These are phyloP conservation scores for Craterocephalus amniculus DNA, from an alignment of 2,797 vertebrate species.

Conservation along the genomic window DNA sequence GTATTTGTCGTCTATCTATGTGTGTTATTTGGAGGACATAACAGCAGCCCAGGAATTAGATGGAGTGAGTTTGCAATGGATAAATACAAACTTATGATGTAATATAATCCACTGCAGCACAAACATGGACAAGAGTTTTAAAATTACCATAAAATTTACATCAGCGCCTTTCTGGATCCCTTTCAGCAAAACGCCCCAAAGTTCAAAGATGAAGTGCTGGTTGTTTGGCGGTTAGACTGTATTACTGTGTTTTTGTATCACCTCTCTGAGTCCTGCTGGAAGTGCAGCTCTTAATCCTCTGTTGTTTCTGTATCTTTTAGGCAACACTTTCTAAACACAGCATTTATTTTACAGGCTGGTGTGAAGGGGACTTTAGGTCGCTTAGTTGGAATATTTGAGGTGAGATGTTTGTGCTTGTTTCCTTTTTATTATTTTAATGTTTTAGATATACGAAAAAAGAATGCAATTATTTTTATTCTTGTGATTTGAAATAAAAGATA, in stretches of 20 bases:
- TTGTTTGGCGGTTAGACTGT: neutral
- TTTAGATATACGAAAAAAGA: conserved; percentile 2
- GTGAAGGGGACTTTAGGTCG: conserved; percentile 98
- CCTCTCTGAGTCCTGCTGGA: neutral
- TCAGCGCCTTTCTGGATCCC: conserved; percentile 11
- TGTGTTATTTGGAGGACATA: conserved; percentile 17
- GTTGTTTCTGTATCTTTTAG: neutral
- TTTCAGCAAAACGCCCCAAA: conserved; percentile 8
- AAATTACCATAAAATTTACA: conserved; percentile 25
- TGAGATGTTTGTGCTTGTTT: conserved; percentile 71
- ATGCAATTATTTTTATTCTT: conserved; percentile 7
- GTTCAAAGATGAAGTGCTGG: conserved; percentile 7
- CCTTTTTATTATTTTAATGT: too few species aligned
- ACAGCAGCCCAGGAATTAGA: conserved; percentile 11
- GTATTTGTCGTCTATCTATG: neutral
- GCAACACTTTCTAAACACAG: conserved; percentile 13
- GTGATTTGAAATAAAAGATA: neutral
- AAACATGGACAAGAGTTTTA: conserved; percentile 21
- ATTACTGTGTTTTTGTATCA: neutral
- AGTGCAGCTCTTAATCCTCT: neutral
- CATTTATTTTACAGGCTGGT: conserved; percentile 86
- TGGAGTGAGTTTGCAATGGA: conserved; percentile 10
- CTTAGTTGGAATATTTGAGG: conserved; percentile 98
- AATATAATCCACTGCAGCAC: conserved; percentile 33
- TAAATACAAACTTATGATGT: conserved; percentile 33